Base-by-base conservation (phyloP, 2,113 vertebrate genomes). In the Phocoena sinus region DNA sequence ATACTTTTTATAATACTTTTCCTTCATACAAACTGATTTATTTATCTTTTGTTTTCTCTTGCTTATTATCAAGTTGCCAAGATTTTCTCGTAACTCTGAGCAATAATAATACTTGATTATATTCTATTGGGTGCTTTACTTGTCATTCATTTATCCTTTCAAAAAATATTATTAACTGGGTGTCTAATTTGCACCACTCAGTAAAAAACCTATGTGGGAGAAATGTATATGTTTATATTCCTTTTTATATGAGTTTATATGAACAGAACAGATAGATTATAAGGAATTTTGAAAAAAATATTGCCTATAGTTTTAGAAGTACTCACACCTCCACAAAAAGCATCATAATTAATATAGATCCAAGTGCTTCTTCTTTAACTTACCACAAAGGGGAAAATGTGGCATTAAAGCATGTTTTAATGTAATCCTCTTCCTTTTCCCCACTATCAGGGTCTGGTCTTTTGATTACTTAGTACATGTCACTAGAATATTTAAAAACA, bases 311-410 rank as follows among this genome's bases (percentile, higher is more conserved):
- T 63, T 47, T 81, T 58, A 93, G 14, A 77, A 70, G 14, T 85
- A 50, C 1, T 41, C 14, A 53, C 26, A 36, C 3, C 7, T 11
- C 6, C 8, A 4, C 26, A 7, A 1, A 9, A 13, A 4, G 58
- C 2, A 53, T 1, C 7, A 63, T 87, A 76, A 86, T n/a, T 91
- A 93, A 93, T 26, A 50, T 65, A 79, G 56, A 73, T 65, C 17
- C 2, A n/a, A 12, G 73, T 8, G 4, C 3, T 50, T 8, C 62
- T 84, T 91, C 13, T 71, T 77, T 71, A 80, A 58, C 56, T 88
- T 79, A 92, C 1, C 26, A 26, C 1, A 44, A 44, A 88, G 13
- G 4, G 9, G 23, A 73, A 86, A 83, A 63, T 28, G 4, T 67
- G 5, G 2, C n/a, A 50, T 60, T 38, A 84, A 79, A 68, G 6